phyloP scores from a whole-genome alignment of 2,113 vertebrate genomes.

The Podilymbus podiceps region DNA sequence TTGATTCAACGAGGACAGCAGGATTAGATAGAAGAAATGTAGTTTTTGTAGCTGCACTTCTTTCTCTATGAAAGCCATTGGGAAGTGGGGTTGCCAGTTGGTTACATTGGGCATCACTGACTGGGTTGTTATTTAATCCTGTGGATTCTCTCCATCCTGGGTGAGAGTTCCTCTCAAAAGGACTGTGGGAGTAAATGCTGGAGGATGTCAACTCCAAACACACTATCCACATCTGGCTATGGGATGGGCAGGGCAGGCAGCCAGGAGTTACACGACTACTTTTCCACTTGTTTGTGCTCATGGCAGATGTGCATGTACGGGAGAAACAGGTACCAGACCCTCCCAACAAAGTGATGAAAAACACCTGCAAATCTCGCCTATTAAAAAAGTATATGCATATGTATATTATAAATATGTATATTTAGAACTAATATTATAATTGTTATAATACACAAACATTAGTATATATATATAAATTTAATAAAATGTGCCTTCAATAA shows the following conservation, averaged over 20 bases:
- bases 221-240: not conserved
- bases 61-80: not conserved
- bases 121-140: not conserved
- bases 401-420: too few relatives aligned
- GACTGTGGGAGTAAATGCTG: not conserved
- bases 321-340: not conserved
- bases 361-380: not conserved
- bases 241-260: not conserved
- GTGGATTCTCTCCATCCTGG: rapidly evolving
- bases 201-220: not conserved
- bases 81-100: not conserved
- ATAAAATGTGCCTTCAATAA: not conserved
- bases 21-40: not conserved
- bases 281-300: not conserved
- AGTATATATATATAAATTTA: not conserved
- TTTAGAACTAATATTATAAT: too few relatives aligned
- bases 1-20: not conserved
- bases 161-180: not conserved
- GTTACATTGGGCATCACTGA: not conserved
- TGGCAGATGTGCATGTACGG: not conserved
- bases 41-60: not conserved
- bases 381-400: not conserved
- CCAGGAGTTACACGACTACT: not conserved
- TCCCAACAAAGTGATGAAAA: not conserved
- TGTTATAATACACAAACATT: too few relatives aligned